A percentile compares a stretch with the other conserved stretches of the same genome.
These are phyloP conservation scores for Hippocampus barbouri DNA, from an alignment of 2,113 vertebrate genomes.

Conservation along the genomic window DNA sequence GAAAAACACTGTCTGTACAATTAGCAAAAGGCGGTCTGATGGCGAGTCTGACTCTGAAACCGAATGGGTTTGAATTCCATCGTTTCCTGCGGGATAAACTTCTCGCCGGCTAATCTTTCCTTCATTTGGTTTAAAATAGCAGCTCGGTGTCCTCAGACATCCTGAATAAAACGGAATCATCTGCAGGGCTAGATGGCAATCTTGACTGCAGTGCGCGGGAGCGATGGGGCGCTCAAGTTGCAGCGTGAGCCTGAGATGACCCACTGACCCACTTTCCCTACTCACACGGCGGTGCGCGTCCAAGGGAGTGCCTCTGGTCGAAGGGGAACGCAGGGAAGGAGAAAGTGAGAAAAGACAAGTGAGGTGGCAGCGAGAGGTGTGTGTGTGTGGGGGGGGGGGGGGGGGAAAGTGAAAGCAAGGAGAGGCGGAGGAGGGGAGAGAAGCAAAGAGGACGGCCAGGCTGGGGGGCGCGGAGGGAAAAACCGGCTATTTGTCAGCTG, in stretches of 20 bases:
- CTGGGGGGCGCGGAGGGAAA: neutral
- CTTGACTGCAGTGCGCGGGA: slow-evolving; percentile 24
- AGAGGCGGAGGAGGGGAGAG: slow-evolving; percentile 4
- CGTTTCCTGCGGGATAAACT: no score
- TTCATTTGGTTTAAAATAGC: neutral
- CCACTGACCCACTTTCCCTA: slow-evolving; percentile 71
- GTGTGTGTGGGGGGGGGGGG: slow-evolving; percentile 11
- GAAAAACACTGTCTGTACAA: no score
- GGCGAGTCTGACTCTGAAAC: no score
- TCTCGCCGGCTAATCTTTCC: neutral
- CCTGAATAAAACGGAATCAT: slow-evolving; percentile 7
- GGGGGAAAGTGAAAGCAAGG: slow-evolving; percentile 37
- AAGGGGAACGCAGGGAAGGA: slow-evolving; percentile 22
- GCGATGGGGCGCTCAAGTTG: slow-evolving; percentile 48
- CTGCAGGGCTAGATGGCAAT: slow-evolving; percentile 20
- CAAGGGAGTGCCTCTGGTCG: slow-evolving; percentile 48
- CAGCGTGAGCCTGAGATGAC: slow-evolving; percentile 56
- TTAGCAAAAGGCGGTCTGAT: no score
- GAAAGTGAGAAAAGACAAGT: slow-evolving; percentile 18
- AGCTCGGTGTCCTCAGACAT: neutral
- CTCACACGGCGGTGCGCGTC: slow-evolving; percentile 36
- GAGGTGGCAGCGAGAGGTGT: neutral
- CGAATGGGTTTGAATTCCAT: no score
- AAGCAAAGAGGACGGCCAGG: neutral
- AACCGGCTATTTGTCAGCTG: slow-evolving; percentile 44